These are phyloP conservation scores for Ametastegia equiseti DNA, from an alignment of 2,888 invertebrate genomes.

Conservation along the genomic window DNA sequence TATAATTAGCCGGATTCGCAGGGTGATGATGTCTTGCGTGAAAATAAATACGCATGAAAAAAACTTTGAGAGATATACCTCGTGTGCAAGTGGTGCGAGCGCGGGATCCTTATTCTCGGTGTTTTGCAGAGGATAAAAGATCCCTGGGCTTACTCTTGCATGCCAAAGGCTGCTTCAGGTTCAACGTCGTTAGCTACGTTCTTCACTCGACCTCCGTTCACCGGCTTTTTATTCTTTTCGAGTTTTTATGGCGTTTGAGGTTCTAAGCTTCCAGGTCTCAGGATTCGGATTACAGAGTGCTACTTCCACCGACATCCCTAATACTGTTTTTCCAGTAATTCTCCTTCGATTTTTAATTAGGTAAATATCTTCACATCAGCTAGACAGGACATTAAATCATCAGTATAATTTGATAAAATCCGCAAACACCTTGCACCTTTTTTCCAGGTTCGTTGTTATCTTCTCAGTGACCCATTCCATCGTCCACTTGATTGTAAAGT, in stretches of 20 bases:
- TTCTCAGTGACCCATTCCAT: no score
- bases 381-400: no score
- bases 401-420: no score
- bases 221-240: neutral
- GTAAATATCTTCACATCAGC: neutral
- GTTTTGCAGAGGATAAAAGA: constrained; percentile 22
- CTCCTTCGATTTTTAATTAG: neutral
- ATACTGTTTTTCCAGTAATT: neutral
- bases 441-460: no score
- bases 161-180: constrained; percentile 28
- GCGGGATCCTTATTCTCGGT: constrained; percentile 35
- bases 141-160: constrained; percentile 10
- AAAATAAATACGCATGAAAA: constrained; percentile 18
- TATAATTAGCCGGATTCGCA: constrained; percentile 12
- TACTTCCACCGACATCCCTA: neutral
- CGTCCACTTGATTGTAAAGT: no score
- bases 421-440: no score
- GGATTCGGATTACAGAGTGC: neutral
- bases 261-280: neutral
- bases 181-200: constrained; percentile 42
- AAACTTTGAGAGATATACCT: neutral
- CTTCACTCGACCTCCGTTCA: constrained; percentile 15
- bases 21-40: constrained; percentile 15
- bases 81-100: neutral
- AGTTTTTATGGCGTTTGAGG: neutral